Conservation (phyloP, 2,797 vertebrate genomes). For the Microctenopoma stevenorrisi region DNA sequence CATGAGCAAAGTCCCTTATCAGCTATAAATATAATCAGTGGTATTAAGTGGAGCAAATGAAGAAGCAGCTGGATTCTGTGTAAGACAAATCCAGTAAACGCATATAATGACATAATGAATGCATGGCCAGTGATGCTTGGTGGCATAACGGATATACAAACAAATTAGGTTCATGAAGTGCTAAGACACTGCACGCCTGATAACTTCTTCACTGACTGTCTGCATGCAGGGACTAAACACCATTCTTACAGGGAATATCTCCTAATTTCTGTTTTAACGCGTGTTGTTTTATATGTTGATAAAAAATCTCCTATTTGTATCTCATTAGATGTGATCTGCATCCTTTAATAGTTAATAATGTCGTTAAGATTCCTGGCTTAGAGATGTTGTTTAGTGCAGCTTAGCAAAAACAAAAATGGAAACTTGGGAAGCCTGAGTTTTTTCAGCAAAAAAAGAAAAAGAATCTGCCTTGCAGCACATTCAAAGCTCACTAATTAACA, state of each 20-base stretch:
- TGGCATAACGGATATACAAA: too few relatives aligned
- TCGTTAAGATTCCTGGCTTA: not conserved
- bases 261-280: not conserved
- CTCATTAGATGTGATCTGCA: not conserved
- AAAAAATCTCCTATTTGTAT: not conserved
- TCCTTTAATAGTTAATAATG: not conserved
- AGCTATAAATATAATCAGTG: constrained; percentile 38
- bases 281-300: not conserved
- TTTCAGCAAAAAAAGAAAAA: not conserved
- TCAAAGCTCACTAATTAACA: not conserved
- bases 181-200: too few relatives aligned
- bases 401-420: not conserved
- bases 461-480: not conserved
- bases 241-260: not conserved
- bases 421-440: not conserved
- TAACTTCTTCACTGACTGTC: not conserved
- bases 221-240: not conserved
- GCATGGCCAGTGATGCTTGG: not conserved
- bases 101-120: not conserved
- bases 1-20: constrained; percentile 35
- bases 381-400: not conserved
- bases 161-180: too few relatives aligned
- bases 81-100: not conserved
- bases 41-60: constrained; percentile 5
- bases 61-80: not conserved